Percentiles rank a stretch among this genome's conserved stretches.
Conservation (phyloP, 2,888 invertebrate species). For the Petrolisthes cinctipes region DNA sequence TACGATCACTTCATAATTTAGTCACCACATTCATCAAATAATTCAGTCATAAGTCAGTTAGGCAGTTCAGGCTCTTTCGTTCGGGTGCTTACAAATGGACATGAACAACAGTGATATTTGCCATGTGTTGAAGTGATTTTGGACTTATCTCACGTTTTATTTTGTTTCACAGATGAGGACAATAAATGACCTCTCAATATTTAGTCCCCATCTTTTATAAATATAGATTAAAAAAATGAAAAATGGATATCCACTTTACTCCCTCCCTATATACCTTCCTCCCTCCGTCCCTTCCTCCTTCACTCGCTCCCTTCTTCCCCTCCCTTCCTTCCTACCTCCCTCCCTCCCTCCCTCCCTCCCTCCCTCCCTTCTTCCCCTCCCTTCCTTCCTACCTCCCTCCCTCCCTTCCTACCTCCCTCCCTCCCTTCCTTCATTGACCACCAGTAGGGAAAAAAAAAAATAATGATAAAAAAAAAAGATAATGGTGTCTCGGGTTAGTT, state of each 20-base stretch:
- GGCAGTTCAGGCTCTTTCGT: too few species aligned
- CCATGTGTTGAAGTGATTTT: neutral
- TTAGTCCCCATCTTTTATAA: too few species aligned
- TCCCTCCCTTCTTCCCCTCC: neutral
- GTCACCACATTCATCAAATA: too few species aligned
- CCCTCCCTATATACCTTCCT: neutral
- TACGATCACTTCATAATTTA: too few species aligned
- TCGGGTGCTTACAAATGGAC: too few species aligned
- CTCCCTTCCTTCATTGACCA: neutral
- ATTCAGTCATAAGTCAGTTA: too few species aligned
- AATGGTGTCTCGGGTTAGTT: too few species aligned
- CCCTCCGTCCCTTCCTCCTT: neutral
- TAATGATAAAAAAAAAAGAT: neutral
- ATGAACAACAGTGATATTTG: too few species aligned
- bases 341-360: neutral
- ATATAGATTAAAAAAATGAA: too few species aligned
- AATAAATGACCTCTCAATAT: too few species aligned
- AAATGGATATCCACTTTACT: neutral
- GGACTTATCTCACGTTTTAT: too few species aligned
- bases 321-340: neutral
- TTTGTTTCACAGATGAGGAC: too few species aligned
- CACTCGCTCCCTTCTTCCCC: neutral
- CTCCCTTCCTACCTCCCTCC: neutral
- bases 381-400: neutral
- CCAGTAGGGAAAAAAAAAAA: neutral